Percentiles rank a stretch among this genome's conserved stretches.
Conservation (phyloP, 2,797 vertebrate species). For the Myotis planiceps region DNA sequence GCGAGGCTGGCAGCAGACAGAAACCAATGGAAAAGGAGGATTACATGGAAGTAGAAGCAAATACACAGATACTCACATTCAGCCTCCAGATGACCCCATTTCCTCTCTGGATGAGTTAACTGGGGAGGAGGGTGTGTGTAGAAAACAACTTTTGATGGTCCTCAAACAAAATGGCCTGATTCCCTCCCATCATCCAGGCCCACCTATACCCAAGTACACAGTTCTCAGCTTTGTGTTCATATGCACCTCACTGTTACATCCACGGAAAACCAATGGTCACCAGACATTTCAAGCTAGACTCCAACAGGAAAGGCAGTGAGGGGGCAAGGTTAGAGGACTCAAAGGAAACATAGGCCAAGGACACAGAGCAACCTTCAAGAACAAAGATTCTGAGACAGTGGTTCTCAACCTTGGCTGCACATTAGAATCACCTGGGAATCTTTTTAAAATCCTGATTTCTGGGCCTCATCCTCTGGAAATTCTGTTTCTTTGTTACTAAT, state of each 20-base stretch:
- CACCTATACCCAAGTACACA: background rate
- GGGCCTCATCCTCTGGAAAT: too few species aligned
- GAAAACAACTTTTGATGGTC: background rate
- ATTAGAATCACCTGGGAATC: too few species aligned
- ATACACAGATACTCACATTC: accelerated
- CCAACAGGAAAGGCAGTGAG: background rate
- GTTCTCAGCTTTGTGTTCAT: background rate
- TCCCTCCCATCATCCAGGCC: background rate
- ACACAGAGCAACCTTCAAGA: background rate
- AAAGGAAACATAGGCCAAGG: background rate
- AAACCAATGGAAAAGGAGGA: background rate
- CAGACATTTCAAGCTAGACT: background rate
- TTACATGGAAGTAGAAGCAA: background rate
- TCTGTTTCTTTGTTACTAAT: too few species aligned
- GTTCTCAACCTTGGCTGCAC: too few species aligned
- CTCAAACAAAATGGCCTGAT: background rate
- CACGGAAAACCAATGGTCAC: background rate
- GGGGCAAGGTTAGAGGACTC: background rate
- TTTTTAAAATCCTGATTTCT: too few species aligned
- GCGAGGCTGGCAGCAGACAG: background rate
- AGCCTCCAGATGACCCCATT: background rate
- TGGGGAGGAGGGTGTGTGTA: background rate
- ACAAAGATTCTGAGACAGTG: background rate
- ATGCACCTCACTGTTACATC: background rate
- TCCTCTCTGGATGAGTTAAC: background rate